phyloP scores from a whole-genome alignment of 2,797 vertebrate genomes.

The Catamblyrhynchus diadema region DNA sequence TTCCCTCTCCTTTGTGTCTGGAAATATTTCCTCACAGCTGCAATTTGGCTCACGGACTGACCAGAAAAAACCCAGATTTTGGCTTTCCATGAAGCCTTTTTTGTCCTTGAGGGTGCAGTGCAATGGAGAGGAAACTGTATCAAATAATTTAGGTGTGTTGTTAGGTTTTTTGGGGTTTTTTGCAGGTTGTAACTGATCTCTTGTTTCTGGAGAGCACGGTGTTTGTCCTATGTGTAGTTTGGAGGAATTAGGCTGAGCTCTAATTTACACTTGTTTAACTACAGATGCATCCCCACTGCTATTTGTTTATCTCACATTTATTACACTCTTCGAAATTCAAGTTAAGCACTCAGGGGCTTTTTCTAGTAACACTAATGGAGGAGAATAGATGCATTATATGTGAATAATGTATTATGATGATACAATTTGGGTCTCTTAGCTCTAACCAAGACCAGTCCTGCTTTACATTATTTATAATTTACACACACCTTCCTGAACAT shows the following conservation, averaged over 20 bases:
- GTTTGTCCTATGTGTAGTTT: conserved; percentile 28
- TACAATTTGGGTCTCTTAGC: conserved; percentile 88
- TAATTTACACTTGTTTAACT: conserved; percentile 82
- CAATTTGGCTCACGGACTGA: fast-evolving
- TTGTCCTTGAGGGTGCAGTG: background rate
- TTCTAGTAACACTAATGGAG: conserved; percentile 87
- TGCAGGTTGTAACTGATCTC: background rate
- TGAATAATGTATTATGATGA: conserved; percentile 99
- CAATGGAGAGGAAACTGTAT: background rate
- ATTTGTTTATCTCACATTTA: conserved; percentile 82
- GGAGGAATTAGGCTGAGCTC: conserved; percentile 61
- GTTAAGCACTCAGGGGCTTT: conserved; percentile 88
- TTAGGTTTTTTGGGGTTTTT: background rate
- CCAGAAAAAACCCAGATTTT: background rate
- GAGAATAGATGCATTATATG: conserved; percentile 96
- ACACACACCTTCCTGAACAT: conserved; percentile 97
- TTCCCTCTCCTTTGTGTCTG: background rate
- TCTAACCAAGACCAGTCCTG: conserved; percentile 90
- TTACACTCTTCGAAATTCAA: conserved; percentile 82
- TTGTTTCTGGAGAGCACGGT: background rate
- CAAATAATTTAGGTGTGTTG: background rate
- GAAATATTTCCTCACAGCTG: background rate
- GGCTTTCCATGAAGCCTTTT: background rate
- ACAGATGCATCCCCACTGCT: conserved; percentile 77
- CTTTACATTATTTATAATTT: conserved; percentile 99